phyloP scores from a whole-genome alignment of 2,113 vertebrate species.

The Hydropotes inermis region DNA sequence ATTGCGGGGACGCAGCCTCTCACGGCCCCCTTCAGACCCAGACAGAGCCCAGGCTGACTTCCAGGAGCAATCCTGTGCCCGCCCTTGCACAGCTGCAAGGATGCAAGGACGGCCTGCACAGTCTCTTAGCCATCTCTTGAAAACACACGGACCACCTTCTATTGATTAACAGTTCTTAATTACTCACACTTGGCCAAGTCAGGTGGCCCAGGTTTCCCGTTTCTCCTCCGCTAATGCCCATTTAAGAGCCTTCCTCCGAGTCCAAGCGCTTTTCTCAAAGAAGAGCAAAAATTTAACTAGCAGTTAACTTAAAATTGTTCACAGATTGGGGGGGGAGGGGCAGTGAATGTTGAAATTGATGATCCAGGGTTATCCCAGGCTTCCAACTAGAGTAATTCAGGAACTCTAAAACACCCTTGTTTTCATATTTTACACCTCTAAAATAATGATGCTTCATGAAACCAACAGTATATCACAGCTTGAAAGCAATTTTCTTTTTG shows the following conservation, averaged over 20 bases:
- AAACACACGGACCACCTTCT: not conserved
- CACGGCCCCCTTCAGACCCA: not conserved
- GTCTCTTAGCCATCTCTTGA: not conserved
- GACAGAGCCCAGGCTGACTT: not conserved
- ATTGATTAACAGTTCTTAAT: not conserved
- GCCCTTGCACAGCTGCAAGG: not conserved
- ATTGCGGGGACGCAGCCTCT: not conserved
- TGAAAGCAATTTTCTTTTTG: not conserved
- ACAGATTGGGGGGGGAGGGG: not conserved
- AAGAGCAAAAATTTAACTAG: not conserved
- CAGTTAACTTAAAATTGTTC: not conserved
- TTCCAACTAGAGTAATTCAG: not conserved
- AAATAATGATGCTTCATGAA: conserved; percentile 10
- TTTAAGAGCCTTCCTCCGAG: not conserved
- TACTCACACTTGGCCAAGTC: not conserved
- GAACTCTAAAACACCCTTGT: not conserved
- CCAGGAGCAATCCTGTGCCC: not conserved
- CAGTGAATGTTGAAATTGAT: not conserved
- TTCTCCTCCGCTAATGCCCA: not conserved
- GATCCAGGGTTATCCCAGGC: not conserved
- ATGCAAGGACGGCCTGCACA: not conserved
- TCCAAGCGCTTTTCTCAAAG: not conserved
- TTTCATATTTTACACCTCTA: not conserved
- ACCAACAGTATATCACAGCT: not conserved
- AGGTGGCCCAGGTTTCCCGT: not conserved